Evolutionary conservation across 2,797 vertebrate species (phyloP).

Genomic region (Molossus molossus): DNA sequence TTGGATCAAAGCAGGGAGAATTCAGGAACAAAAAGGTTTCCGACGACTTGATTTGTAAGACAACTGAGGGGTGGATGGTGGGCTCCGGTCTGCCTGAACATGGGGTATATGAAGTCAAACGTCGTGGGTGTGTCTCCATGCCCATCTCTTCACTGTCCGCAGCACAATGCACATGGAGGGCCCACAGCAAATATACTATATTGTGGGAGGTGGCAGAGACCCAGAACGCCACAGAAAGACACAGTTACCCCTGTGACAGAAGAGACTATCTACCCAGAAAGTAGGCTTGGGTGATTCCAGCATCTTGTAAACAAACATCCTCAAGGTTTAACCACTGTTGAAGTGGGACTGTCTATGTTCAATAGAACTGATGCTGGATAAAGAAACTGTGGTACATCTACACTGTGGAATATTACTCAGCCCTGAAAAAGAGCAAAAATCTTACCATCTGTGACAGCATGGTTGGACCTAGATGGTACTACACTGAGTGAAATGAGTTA

Average conservation of each 20-base stretch:
- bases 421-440: too few relatives aligned
- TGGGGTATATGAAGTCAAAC: background rate
- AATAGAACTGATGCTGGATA: background rate
- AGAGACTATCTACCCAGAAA: fast-evolving
- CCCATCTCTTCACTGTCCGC: fast-evolving
- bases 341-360: too few relatives aligned
- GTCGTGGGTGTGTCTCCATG: fast-evolving
- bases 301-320: background rate
- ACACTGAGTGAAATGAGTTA: too few relatives aligned
- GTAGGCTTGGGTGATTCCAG: fast-evolving
- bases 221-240: too few relatives aligned
- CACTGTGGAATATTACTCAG: too few relatives aligned
- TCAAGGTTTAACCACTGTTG: fast-evolving
- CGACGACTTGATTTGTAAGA: background rate
- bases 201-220: fast-evolving
- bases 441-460: too few relatives aligned
- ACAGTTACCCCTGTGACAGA: too few relatives aligned
- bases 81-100: fast-evolving
- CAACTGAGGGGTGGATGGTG: too few relatives aligned
- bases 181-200: fast-evolving
- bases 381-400: too few relatives aligned
- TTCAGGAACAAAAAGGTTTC: background rate
- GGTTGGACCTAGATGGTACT: too few relatives aligned
- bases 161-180: fast-evolving
- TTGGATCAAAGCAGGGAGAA: background rate